These are phyloP conservation scores for Pelmatolapia mariae DNA, from an alignment of 2,113 vertebrate species.

Conservation along the genomic window DNA sequence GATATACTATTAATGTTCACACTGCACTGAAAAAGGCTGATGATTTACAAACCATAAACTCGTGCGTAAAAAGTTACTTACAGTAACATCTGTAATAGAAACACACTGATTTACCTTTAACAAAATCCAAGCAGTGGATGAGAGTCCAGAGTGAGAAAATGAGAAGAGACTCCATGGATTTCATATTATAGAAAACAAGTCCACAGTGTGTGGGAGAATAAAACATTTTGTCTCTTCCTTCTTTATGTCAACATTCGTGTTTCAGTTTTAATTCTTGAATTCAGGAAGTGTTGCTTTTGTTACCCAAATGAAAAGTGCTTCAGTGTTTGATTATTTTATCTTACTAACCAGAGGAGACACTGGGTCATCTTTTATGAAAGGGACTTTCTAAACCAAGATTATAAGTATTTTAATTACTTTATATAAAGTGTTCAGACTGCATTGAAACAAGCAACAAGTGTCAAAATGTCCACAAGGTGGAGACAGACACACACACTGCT, in stretches of 20 bases:
- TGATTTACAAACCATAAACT: neutral
- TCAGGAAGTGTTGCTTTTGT: too few relatives aligned
- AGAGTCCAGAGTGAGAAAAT: too few relatives aligned
- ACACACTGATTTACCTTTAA: too few relatives aligned
- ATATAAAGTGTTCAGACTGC: fast-evolving
- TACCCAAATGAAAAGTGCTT: neutral
- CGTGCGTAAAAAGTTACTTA: too few relatives aligned
- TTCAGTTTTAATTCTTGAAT: too few relatives aligned
- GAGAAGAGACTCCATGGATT: too few relatives aligned
- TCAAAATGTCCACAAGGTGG: neutral
- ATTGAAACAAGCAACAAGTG: fast-evolving
- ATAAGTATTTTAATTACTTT: fast-evolving
- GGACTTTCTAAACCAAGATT: fast-evolving
- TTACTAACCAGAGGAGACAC: fast-evolving
- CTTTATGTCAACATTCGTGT: fast-evolving
- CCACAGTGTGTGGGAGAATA: too few relatives aligned
- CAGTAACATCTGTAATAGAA: too few relatives aligned
- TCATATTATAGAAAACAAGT: too few relatives aligned
- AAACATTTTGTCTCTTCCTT: too few relatives aligned
- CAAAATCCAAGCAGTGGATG: too few relatives aligned
- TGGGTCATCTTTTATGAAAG: neutral
- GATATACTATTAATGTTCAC: neutral
- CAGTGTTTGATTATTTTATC: neutral
- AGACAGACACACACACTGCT: fast-evolving
- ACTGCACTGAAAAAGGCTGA: too few relatives aligned